phyloP scores from a whole-genome alignment of 2,113 vertebrate species.

The Neolamprologus longior region DNA sequence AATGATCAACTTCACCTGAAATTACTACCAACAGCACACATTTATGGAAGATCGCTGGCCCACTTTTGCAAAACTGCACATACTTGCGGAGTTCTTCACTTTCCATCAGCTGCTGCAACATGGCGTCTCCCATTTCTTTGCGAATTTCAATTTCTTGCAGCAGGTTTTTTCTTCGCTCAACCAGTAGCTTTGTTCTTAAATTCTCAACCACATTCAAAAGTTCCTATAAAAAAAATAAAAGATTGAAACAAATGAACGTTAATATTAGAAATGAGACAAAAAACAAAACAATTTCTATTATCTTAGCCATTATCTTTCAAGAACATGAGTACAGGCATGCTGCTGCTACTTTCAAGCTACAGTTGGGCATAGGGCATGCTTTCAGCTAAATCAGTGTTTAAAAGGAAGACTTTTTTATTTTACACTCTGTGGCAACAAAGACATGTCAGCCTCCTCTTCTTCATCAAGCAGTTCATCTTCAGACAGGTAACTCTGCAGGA shows the following conservation, averaged over 20 bases:
- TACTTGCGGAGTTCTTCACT: slow-evolving; percentile 78
- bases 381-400: not conserved
- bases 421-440: slow-evolving; percentile 80
- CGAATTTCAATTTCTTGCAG: slow-evolving; percentile 83
- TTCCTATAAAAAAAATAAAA: slow-evolving; percentile 38
- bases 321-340: not conserved
- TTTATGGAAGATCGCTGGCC: not conserved
- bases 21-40: not conserved
- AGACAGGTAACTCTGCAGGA: slow-evolving; percentile 58
- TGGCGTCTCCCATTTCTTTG: slow-evolving; percentile 85
- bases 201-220: slow-evolving; percentile 73
- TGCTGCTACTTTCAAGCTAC: not conserved
- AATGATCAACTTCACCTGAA: not conserved
- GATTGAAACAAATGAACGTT: not conserved
- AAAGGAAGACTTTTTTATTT: not conserved
- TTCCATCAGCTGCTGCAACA: slow-evolving; percentile 79
- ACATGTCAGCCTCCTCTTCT: slow-evolving; percentile 80
- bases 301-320: not conserved
- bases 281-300: not conserved
- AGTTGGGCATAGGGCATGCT: not conserved
- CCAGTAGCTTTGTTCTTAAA: slow-evolving; percentile 70
- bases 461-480: slow-evolving; percentile 67
- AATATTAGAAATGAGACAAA: not conserved
- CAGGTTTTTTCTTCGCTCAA: slow-evolving; percentile 76
- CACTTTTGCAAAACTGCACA: not conserved